Evolutionary conservation across 2,888 invertebrate species (phyloP), one percentile per base, ranked within the genome.

Genomic region (Fragum sueziense): DNA sequence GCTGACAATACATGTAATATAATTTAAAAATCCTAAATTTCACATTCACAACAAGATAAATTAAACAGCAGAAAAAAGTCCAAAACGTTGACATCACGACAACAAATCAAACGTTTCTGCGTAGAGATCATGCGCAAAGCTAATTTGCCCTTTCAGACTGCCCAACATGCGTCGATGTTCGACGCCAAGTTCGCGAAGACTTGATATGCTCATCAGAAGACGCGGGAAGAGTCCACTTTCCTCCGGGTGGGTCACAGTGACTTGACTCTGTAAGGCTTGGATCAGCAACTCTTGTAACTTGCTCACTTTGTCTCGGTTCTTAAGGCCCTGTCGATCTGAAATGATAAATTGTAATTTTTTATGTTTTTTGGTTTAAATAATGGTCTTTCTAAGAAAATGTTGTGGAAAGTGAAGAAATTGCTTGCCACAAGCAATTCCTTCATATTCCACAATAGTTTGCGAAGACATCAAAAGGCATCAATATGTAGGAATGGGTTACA

Each of bases 141-240:
- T 90, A 87, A 91, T 90, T 76, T 91, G 90, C 33, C 90, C 91
- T 77, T 91, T 91, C 9, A 92, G 86, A 27, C 87, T 89, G 73
- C 89, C 89, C 51, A 93, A 85, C 91, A 92, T 91, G 34, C 91
- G 87, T 20, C 91, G 81, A 82, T 93, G 92, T 80, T 93, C 93
- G 0, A 91, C 91, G n/a, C 91, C 92, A 22, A 93, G 89, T 74
- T 93, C 93, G 17, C 92, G 90, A 25, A 93, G 88, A 81, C 90
- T 91, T 70, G 92, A 92, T 74, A 92, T 92, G 85, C 91, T 91
- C 92, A 93, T 92, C 69, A 93, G 90, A 2, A 93, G 88, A 6
- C 92, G 90, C 6, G 93, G 92, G 73, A 92, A 92, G 37, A 93
- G 88, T 27, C 90, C 90, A 7, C 87, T 85, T 72, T 91, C 91